Evolutionary conservation across 1,140 invertebrate species (phyloP), one percentile per base, ranked within the genome.

Genomic region (Trichonephila inaurata): DNA sequence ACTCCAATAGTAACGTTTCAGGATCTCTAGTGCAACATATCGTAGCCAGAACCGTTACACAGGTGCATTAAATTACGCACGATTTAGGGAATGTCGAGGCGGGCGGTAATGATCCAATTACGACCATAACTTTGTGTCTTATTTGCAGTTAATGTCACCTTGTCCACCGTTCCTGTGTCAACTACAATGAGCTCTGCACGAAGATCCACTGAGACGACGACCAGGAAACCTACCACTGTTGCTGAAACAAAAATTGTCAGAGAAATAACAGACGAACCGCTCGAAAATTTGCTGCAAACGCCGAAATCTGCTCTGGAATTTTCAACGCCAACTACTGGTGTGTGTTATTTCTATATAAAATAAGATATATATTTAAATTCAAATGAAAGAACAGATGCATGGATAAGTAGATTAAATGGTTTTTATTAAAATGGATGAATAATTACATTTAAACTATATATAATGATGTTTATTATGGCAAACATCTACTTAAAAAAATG

Each of bases 241-340:
- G 88, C 94, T 24, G 94, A 95, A 33, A 94, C 62, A 19, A 90
- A 95, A 93, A 94, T 94, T 89, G 94, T 94, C 8, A 92, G 92
- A n/a, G 94, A 95, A 51, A 40, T 94, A 4, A 93, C 93, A 21
- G 77, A 95, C 21, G 91, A 90, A 40, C 85, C 66, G n/a, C 62
- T 85, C 2, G 95, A 95, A 66, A 94, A 92, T 28, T 66, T 92
- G 18, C 5, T 94, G 14, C n/a, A 90, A 2, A 95, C 94, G 51
- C 85, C 94, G 12, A 90, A 87, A 60, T 87, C 94, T 33, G 94
- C 93, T 19, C 44, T 90, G 14, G 66, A 77, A 6, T 88, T 92
- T 77, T 81, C 94, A 21, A 94, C 95, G 66, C 93, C 21, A 61
- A 19, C 21, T 24, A 93, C 14, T 28, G 66, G 51, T 77, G 92